Conservation (phyloP, 2,888 invertebrate genomes). For the Barypeithes pellucidus region DNA sequence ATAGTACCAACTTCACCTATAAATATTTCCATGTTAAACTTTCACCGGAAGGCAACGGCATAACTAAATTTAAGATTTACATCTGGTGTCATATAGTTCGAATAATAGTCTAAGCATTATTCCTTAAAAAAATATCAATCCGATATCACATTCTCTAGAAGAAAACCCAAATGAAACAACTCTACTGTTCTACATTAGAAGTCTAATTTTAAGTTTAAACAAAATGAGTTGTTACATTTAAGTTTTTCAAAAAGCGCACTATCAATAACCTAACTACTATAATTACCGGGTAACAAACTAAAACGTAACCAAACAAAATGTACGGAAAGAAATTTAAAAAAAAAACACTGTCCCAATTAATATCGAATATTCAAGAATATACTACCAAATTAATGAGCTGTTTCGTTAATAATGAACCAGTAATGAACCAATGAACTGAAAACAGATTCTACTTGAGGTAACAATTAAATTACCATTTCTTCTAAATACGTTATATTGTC, state of each 20-base stretch:
- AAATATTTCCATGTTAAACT: neutral
- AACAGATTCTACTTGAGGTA: too few species aligned
- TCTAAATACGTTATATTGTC: too few species aligned
- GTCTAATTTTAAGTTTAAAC: too few species aligned
- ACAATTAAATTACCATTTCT: too few species aligned
- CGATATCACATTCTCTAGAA: conserved; percentile 16
- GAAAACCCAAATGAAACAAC: conserved; percentile 19
- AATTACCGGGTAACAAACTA: conserved; percentile 7
- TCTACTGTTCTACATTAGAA: too few species aligned
- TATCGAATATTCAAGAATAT: too few species aligned
- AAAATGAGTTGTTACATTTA: neutral
- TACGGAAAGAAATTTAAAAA: conserved; percentile 2
- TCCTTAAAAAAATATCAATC: conserved; percentile 24
- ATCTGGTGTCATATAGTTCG: neutral
- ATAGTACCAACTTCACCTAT: neutral
- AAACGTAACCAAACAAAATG: neutral
- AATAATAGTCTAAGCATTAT: neutral
- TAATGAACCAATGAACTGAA: too few species aligned
- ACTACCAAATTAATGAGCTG: too few species aligned
- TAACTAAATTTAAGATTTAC: conserved; percentile 2
- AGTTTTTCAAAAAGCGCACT: neutral
- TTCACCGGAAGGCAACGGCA: neutral
- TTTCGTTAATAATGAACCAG: too few species aligned
- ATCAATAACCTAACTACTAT: neutral
- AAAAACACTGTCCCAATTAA: neutral